Evolutionary conservation across 2,113 vertebrate genomes (phyloP).

Genomic region (Columba janthina): DNA sequence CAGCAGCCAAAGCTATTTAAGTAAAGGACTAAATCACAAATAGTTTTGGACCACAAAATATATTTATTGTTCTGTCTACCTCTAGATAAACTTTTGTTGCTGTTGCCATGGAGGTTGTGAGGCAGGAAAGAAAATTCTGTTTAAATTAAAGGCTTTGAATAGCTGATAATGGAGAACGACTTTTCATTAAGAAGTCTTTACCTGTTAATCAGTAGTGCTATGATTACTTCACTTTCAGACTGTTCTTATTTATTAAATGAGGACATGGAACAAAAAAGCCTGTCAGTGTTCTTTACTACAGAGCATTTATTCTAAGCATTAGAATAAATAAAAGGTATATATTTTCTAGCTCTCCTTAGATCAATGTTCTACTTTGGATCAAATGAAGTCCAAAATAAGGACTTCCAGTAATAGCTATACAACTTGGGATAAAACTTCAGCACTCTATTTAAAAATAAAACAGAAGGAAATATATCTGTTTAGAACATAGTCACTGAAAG

Average conservation of each 20-base stretch:
- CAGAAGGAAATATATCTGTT: neutral
- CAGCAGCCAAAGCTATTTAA: neutral
- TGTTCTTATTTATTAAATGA: neutral
- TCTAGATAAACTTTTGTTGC: conserved; percentile 10
- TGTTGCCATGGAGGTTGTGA: neutral
- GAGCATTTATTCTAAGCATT: neutral
- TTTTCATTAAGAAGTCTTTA: conserved; percentile 28
- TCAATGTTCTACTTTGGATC: neutral
- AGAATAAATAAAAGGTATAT: neutral
- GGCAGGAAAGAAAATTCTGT: neutral
- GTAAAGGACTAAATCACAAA: neutral
- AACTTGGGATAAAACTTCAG: neutral
- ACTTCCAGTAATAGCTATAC: neutral
- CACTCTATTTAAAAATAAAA: neutral
- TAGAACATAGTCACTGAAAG: neutral
- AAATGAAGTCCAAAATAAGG: neutral
- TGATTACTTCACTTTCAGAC: neutral
- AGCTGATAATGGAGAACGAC: neutral
- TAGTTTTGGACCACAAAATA: neutral
- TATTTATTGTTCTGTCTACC: conserved; percentile 1
- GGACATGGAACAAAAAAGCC: neutral
- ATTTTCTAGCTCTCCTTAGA: neutral
- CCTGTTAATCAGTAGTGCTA: neutral
- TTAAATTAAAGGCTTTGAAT: neutral
- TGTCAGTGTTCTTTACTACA: neutral